phyloP scores from a whole-genome alignment of 2,797 vertebrate genomes.

The Pachyuromys duprasi region DNA sequence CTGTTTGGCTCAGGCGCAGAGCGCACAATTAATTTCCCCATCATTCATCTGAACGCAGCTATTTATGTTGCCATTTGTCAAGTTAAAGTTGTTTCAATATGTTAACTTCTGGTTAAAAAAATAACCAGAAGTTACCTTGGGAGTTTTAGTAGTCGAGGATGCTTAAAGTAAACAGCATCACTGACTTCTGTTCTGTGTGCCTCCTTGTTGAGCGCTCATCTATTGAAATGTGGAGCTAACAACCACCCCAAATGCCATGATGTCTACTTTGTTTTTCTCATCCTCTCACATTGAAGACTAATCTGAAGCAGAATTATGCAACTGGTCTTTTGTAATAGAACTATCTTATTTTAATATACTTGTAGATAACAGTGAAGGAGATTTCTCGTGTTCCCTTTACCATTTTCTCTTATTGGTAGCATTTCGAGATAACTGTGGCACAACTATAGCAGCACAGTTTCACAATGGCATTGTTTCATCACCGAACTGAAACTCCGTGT shows the following conservation, averaged over 20 bases:
- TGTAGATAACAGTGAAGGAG: not conserved
- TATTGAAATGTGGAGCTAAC: not conserved
- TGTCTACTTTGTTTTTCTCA: not conserved
- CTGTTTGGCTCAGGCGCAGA: slow-evolving; percentile 29
- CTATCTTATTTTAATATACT: slow-evolving; percentile 7
- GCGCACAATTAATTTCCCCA: slow-evolving; percentile 46
- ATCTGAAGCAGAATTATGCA: not conserved
- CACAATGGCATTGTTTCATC: not conserved
- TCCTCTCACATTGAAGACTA: not conserved
- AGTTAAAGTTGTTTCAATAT: slow-evolving; percentile 54
- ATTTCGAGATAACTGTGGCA: not conserved
- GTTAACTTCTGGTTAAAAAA: slow-evolving; percentile 30
- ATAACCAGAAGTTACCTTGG: slow-evolving; percentile 14
- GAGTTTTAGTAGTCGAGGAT: slow-evolving; percentile 31
- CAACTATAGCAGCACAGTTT: not conserved
- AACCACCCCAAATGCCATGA: not conserved
- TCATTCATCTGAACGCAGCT: slow-evolving; percentile 8
- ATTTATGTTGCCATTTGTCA: slow-evolving; percentile 60
- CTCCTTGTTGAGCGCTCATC: not conserved
- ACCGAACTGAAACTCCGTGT: not conserved
- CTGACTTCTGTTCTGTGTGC: not conserved
- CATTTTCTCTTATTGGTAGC: not conserved
- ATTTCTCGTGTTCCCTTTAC: not conserved
- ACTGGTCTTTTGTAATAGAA: not conserved
- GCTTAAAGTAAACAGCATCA: not conserved